These are phyloP conservation scores for Alligator sinensis DNA, from an alignment of 2,113 vertebrate genomes.

Conservation along the genomic window DNA sequence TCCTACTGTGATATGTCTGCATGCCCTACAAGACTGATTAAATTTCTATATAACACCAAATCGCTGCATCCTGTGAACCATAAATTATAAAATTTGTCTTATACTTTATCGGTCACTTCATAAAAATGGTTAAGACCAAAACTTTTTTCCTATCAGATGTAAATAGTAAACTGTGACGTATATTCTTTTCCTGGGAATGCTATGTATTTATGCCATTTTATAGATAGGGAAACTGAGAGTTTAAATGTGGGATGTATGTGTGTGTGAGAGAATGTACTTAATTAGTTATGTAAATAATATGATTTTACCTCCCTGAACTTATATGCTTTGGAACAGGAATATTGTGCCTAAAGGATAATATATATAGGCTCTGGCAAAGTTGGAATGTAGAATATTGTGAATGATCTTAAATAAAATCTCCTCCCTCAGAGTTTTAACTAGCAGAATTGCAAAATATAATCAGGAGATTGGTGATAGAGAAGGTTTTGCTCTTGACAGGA, in stretches of 20 bases:
- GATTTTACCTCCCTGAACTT: constrained; percentile 1
- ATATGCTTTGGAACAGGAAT: constrained; percentile 27
- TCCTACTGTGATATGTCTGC: constrained; percentile 79
- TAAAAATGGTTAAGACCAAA: constrained; percentile 69
- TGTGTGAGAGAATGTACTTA: constrained; percentile 11
- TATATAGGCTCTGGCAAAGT: constrained; percentile 16
- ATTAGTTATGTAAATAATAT: constrained; percentile 26
- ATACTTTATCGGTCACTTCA: constrained; percentile 75
- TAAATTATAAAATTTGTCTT: constrained; percentile 82
- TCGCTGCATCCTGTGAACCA: constrained; percentile 80
- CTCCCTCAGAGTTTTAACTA: constrained; percentile 45
- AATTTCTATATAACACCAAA: constrained; percentile 80
- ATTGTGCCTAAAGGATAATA: neutral
- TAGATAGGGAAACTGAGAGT: neutral
- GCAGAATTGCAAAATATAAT: constrained; percentile 53
- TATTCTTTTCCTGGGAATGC: constrained; percentile 64
- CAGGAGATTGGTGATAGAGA: constrained; percentile 50
- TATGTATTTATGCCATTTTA: neutral
- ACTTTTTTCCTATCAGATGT: constrained; percentile 48
- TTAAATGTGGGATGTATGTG: neutral
- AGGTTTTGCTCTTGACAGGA: constrained; percentile 60
- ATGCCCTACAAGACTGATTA: constrained; percentile 81
- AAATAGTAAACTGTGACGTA: constrained; percentile 42
- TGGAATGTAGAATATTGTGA: constrained; percentile 6
- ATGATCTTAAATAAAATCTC: constrained; percentile 17